A percentile compares a stretch with the other conserved stretches of the same genome.
phyloP scores from a whole-genome alignment of 2,797 vertebrate genomes.

The Esox masquinongy region DNA sequence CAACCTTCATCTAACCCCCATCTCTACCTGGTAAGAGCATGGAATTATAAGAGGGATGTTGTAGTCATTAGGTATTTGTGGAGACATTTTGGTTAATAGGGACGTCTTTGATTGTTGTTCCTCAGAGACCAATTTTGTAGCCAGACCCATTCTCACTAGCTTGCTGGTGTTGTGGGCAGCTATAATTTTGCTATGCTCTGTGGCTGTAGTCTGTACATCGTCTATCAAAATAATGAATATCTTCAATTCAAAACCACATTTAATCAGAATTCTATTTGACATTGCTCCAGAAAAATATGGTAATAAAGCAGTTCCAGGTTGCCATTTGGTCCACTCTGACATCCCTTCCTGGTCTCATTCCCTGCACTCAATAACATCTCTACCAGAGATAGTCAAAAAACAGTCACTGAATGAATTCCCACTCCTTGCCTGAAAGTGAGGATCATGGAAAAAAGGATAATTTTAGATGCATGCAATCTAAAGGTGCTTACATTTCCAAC shows the following conservation, averaged over 20 bases:
- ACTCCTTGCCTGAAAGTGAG: slow-evolving; percentile 30
- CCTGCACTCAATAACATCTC: slow-evolving; percentile 57
- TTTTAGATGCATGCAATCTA: slow-evolving; percentile 69
- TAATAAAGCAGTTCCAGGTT: slow-evolving; percentile 67
- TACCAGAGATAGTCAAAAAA: slow-evolving; percentile 55
- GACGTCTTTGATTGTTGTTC: slow-evolving; percentile 28
- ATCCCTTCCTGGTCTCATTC: slow-evolving; percentile 59
- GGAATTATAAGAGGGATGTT: background rate
- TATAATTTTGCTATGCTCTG: slow-evolving; percentile 53
- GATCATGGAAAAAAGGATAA: slow-evolving; percentile 50
- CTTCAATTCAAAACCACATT: slow-evolving; percentile 70
- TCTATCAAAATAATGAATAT: slow-evolving; percentile 64
- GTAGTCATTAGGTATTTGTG: background rate
- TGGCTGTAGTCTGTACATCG: slow-evolving; percentile 66
- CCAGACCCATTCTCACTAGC: slow-evolving; percentile 50
- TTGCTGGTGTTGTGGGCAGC: slow-evolving; percentile 50
- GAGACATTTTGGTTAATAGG: background rate
- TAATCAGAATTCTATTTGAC: slow-evolving; percentile 74
- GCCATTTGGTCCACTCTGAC: slow-evolving; percentile 58
- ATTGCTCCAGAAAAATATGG: slow-evolving; percentile 67
- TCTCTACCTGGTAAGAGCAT: background rate
- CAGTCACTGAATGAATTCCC: slow-evolving; percentile 60
- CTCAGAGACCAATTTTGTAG: slow-evolving; percentile 47
- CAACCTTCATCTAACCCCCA: background rate
- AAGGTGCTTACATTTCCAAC: slow-evolving; percentile 64